Base-by-base conservation (phyloP, 2,113 vertebrate genomes). In the Parotia lawesii region DNA sequence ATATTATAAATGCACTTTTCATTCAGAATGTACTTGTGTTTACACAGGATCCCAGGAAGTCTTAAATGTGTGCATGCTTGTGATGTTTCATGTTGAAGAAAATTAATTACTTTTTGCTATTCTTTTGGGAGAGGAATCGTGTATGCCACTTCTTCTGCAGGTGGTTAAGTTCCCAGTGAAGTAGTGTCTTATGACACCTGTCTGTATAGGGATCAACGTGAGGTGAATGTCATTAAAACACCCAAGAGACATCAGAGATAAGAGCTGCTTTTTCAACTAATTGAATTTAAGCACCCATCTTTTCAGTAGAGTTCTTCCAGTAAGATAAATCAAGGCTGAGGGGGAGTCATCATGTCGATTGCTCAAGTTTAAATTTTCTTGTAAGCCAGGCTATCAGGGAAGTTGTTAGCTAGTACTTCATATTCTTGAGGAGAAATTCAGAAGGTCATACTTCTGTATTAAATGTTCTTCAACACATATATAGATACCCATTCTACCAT, bases 181-280 rank as follows among this genome's bases (percentile, higher is more conserved):
- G 22, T 40, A 40, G 28, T 77, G 24, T 87, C 53, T 66, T 64
- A 56, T 3, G n/a, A 37, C 72, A 44, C 62, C 51, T 90, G 4
- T 81, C 58, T 57, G 25, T 58, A 50, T 16, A 53, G 79, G 57
- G 79, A 71, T 60, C 73, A 69, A 18, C 25, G 42, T 78, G 69
- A 89, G 44, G 31, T 94, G 69, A 71, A 82, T 79, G 12, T 76
- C 54, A 61, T 91, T 90, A 74, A 86, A 96, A 64, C 35, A 90
- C 56, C 44, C 72, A 48, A 85, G 85, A 71, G 38, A 58, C 28
- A 44, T 35, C 71, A 86, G 44, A 60, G 38, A 66, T 73, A 72
- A 58, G 60, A 76, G 48, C 70, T 88, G 72, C 37, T 62, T 51
- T 88, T 94, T 80, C 79, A 70, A 6, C n/a, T 12, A 86, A 82